phyloP scores from a whole-genome alignment of 1,140 invertebrate species.

The Hormaphis cornu region DNA sequence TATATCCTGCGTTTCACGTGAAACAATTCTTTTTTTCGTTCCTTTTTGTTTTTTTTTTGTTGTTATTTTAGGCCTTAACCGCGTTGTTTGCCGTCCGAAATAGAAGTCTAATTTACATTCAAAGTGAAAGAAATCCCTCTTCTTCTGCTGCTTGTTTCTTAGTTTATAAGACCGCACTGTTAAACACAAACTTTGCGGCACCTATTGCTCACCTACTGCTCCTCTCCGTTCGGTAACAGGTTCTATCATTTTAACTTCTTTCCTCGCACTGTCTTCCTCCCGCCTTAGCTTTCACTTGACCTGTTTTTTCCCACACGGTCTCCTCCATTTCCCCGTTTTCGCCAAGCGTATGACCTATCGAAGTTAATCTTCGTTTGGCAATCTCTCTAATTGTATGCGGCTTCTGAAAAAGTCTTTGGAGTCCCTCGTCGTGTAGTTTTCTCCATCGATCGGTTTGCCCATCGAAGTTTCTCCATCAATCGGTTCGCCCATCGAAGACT shows the following conservation, averaged over 20 bases:
- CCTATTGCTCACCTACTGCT: not conserved
- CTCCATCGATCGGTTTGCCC: not conserved
- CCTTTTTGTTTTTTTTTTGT: too few relatives aligned
- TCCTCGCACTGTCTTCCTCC: not conserved
- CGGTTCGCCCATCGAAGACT: not conserved
- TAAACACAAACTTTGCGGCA: too few relatives aligned
- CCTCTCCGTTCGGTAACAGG: not conserved
- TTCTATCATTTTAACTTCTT: not conserved
- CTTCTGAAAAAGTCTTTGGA: conserved; percentile 6
- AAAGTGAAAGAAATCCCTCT: too few relatives aligned
- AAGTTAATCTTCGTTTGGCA: not conserved
- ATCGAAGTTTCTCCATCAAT: conserved; percentile 11
- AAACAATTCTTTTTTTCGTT: too few relatives aligned
- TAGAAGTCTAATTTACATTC: too few relatives aligned
- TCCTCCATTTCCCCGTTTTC: not conserved
- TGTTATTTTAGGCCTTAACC: too few relatives aligned
- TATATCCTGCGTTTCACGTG: not conserved
- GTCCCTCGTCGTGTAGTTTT: not conserved
- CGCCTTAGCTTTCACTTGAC: not conserved
- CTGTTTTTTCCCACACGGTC: not conserved
- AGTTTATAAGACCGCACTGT: too few relatives aligned
- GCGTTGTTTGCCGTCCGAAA: too few relatives aligned
- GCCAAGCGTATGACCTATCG: not conserved
- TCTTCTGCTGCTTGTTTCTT: too few relatives aligned
- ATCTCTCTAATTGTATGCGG: conserved; percentile 9